These are phyloP conservation scores for Herpetotheres cachinnans DNA, from an alignment of 2,113 vertebrate species.

Conservation along the genomic window DNA sequence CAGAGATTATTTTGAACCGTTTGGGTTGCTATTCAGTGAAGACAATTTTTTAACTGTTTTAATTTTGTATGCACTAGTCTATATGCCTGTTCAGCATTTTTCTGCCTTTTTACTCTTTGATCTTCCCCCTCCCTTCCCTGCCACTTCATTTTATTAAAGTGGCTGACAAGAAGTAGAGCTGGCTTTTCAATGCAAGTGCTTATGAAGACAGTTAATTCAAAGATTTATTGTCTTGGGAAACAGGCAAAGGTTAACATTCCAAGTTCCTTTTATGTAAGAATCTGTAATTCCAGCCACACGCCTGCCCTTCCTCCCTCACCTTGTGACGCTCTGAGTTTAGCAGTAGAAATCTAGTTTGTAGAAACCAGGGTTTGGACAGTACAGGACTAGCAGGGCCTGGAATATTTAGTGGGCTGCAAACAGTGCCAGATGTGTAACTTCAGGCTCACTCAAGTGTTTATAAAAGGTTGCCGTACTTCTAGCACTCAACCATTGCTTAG, in stretches of 20 bases:
- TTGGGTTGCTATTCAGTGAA: constrained; percentile 33
- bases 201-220: constrained; percentile 20
- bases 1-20: constrained; percentile 8
- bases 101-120: background rate
- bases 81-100: constrained; percentile 20
- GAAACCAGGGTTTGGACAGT: background rate
- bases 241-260: background rate
- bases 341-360: background rate
- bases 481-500: background rate
- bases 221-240: background rate
- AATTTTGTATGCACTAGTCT: constrained; percentile 2
- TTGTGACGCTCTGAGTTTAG: background rate
- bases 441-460: background rate
- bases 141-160: background rate
- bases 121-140: accelerated
- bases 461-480: background rate
- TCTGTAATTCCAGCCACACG: background rate
- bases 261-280: background rate
- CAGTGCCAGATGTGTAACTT: background rate
- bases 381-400: background rate
- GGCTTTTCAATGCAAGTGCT: background rate
- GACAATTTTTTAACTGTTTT: background rate
- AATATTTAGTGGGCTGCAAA: background rate
- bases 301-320: background rate
- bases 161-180: background rate